A percentile compares a stretch with the other conserved stretches of the same genome.
Evolutionary conservation across 1,140 invertebrate species (phyloP).

Genomic region (Listronotus oregonensis): DNA sequence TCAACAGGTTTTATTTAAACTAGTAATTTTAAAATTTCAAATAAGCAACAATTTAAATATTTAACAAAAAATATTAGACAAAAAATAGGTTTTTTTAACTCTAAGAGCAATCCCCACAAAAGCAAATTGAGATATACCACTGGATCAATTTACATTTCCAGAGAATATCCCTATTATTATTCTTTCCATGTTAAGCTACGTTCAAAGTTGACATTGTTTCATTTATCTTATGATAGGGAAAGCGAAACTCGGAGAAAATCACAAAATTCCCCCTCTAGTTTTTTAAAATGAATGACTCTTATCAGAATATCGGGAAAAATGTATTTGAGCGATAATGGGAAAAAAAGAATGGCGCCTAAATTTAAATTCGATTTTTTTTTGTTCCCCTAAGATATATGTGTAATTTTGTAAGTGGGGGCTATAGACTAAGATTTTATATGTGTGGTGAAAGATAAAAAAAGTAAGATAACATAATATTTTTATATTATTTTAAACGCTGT

Average conservation of each 20-base stretch:
- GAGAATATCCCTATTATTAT: slow-evolving; percentile 16
- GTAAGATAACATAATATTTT: too few relatives aligned
- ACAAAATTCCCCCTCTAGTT: slow-evolving; percentile 11
- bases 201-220: slow-evolving; percentile 19
- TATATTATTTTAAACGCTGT: too few relatives aligned
- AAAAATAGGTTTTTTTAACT: too few relatives aligned
- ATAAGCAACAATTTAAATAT: too few relatives aligned
- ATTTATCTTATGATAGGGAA: slow-evolving; percentile 23
- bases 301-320: slow-evolving; percentile 11
- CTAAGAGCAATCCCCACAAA: too few relatives aligned
- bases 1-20: too few relatives aligned
- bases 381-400: neutral
- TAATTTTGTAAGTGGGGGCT: neutral
- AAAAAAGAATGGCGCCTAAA: slow-evolving; percentile 5
- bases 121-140: too few relatives aligned
- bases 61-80: too few relatives aligned
- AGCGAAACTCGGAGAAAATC: slow-evolving; percentile 4
- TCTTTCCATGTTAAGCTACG: slow-evolving; percentile 12
- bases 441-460: too few relatives aligned
- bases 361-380: slow-evolving; percentile 5
- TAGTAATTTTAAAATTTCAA: too few relatives aligned
- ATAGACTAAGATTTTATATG: too few relatives aligned
- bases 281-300: slow-evolving; percentile 11
- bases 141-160: slow-evolving; percentile 12
- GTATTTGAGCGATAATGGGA: slow-evolving; percentile 10